Conservation (phyloP, 2,113 vertebrate genomes). For the Montifringilla adamsi region DNA sequence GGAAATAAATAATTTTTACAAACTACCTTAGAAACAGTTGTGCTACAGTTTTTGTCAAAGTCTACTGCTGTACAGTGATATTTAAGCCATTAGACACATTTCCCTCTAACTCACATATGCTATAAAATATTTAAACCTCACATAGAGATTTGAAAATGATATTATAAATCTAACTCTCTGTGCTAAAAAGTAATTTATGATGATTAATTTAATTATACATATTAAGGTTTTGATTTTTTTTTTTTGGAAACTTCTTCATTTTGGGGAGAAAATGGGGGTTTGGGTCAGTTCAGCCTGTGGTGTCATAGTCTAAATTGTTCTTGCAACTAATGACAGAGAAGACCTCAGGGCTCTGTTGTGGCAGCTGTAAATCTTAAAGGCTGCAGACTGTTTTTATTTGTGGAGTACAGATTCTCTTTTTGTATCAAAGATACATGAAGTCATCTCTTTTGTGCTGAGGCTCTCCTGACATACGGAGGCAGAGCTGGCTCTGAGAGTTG, state of each 20-base stretch:
- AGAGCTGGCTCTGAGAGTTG: not conserved
- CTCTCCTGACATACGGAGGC: not conserved
- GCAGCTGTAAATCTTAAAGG: slow-evolving; percentile 27
- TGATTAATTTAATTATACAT: slow-evolving; percentile 78
- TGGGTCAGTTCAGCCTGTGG: not conserved
- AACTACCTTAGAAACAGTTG: slow-evolving; percentile 86
- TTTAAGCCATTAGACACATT: slow-evolving; percentile 76
- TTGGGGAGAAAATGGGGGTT: not conserved
- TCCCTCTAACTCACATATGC: slow-evolving; percentile 72
- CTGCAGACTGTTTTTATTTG: slow-evolving; percentile 35
- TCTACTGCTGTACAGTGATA: slow-evolving; percentile 74
- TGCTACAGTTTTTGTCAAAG: slow-evolving; percentile 80
- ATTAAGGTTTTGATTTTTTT: slow-evolving; percentile 69
- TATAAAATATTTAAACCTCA: slow-evolving; percentile 83
- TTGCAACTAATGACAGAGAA: slow-evolving; percentile 8
- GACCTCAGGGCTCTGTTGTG: not conserved
- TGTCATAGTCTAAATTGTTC: not conserved
- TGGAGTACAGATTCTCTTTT: not conserved
- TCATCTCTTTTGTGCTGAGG: not conserved
- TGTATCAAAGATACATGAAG: not conserved
- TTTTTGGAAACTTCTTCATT: slow-evolving; percentile 58
- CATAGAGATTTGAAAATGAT: slow-evolving; percentile 78
- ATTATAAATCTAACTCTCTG: slow-evolving; percentile 77
- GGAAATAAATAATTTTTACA: slow-evolving; percentile 90
- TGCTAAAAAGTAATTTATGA: slow-evolving; percentile 77